phyloP scores from a whole-genome alignment of 2,888 invertebrate species.

The Archaeoteleia sp. region DNA sequence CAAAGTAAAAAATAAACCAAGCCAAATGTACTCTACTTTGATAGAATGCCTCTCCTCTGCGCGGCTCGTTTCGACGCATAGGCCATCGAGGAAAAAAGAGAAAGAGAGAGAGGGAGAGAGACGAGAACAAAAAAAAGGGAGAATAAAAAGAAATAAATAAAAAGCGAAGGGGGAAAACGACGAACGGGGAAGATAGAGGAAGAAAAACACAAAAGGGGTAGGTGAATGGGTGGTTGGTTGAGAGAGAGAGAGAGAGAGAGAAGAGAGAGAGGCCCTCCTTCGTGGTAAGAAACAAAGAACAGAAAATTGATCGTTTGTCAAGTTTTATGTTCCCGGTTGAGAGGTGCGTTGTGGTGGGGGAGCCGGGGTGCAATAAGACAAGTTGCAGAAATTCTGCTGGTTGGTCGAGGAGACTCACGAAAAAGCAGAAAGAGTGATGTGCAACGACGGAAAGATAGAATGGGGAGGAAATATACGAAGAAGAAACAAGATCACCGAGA shows the following conservation, averaged over 20 bases:
- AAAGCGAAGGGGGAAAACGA: conserved; percentile 14
- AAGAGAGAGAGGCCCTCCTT: conserved; percentile 24
- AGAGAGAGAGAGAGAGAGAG: conserved; percentile 34
- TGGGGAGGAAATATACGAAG: conserved; percentile 18
- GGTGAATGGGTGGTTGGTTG: background rate
- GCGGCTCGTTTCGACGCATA: conserved; percentile 69
- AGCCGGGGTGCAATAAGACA: conserved; percentile 61
- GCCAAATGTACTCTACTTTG: conserved; percentile 74
- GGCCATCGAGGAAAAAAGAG: conserved; percentile 48
- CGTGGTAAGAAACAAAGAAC: conserved; percentile 68
- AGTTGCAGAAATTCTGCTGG: conserved; percentile 59
- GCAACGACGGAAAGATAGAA: conserved; percentile 10
- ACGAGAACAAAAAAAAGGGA: conserved; percentile 22
- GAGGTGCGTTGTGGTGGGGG: conserved; percentile 40
- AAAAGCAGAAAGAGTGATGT: conserved; percentile 20
- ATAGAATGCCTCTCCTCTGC: conserved; percentile 72
- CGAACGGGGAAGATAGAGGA: conserved; percentile 16
- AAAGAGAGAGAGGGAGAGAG: conserved; percentile 32
- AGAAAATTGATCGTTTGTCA: conserved; percentile 73
- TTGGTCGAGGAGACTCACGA: conserved; percentile 30
- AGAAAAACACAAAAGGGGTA: background rate
- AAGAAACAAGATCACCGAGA: too few species aligned
- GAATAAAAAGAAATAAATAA: conserved; percentile 29
- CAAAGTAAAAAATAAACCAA: conserved; percentile 74
- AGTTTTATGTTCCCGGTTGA: conserved; percentile 67